Base-by-base conservation (phyloP, 2,888 invertebrate genomes). In the Pandemis heparana region DNA sequence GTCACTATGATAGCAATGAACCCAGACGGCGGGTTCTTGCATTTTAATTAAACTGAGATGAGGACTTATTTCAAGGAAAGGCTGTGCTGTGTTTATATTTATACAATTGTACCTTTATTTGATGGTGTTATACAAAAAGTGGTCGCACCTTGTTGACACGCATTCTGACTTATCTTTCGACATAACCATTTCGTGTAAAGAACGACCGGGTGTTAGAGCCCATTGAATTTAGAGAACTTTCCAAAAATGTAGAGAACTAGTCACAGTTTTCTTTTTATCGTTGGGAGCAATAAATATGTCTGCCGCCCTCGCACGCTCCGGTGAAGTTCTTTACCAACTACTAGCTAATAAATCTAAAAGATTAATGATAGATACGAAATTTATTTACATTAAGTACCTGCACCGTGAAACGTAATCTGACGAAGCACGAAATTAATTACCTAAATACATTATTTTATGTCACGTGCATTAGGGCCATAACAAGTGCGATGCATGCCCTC, bases 291-390 rank as follows among this genome's bases (percentile, higher is more conserved):
- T 92, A 92, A 92, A 93, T 91, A 91, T 85, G 87, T 90, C 88
- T 77, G 76, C 85, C 90, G 89, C 90, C 90, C 87, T 89, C 89
- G 87, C 87, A 80, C 83, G 79, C 81, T 80, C 81, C 80, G 82
- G 83, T 86, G 81, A 83, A 87, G 88, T 85, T 88, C 86, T 84
- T 81, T 84, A 85, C 83, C 80, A 85, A 89, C 86, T 85, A 83
- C 84, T 81, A 87, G 81, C 83, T 86, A 87, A 93, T 92, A 93
- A 93, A 92, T 93, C 84, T 83, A 82, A 80, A 85, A 91, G 92
- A 92, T 92, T 90, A 91, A 93, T 91, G 92, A 88, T 87, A 86
- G 87, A 90, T 90, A 87, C 88, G 81, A 86, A 87, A 90, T 90
- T 86, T 90, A 90, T 91, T 88, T 88, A 89, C 88, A 70, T 89